Evolutionary conservation across 2,797 vertebrate genomes (phyloP).

Genomic region (Dipus sagitta): DNA sequence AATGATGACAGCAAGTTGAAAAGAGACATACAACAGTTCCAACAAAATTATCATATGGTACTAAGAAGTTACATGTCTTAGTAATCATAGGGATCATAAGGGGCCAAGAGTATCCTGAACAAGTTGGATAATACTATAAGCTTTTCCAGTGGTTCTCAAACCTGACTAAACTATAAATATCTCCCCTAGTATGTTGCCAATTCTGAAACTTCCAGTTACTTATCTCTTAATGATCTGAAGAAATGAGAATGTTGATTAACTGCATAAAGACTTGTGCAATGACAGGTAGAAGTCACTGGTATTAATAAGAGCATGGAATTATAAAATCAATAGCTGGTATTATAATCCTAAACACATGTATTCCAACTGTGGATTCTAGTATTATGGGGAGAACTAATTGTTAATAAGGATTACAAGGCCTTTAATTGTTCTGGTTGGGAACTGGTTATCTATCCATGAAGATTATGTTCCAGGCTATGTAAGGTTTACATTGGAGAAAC

Average conservation of each 20-base stretch:
- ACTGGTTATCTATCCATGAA: not conserved
- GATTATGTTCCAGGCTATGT: not conserved
- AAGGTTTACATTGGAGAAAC: slow-evolving; percentile 18
- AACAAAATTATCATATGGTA: slow-evolving; percentile 41
- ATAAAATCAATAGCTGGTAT: not conserved
- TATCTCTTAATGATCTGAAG: slow-evolving; percentile 13
- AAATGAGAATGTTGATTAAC: not conserved
- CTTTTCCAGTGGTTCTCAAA: not conserved
- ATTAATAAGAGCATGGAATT: not conserved
- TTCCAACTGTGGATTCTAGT: not conserved
- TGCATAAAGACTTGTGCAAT: slow-evolving; percentile 35
- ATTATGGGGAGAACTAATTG: not conserved
- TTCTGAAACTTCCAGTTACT: slow-evolving; percentile 37
- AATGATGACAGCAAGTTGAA: slow-evolving; percentile 33
- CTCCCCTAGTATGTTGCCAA: not conserved
- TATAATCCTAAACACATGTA: not conserved
- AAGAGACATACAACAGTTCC: slow-evolving; percentile 11
- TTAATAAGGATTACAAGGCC: not conserved
- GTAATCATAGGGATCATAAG: not conserved
- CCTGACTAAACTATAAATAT: not conserved
- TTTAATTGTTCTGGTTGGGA: not conserved
- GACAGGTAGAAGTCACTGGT: not conserved
- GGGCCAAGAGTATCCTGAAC: not conserved
- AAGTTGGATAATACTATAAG: not conserved
- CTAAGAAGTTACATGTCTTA: not conserved